Percentiles rank a stretch among this genome's conserved stretches.
These are phyloP conservation scores for Trissolcus brochymenae DNA, from an alignment of 2,888 invertebrate genomes.

Conservation along the genomic window DNA sequence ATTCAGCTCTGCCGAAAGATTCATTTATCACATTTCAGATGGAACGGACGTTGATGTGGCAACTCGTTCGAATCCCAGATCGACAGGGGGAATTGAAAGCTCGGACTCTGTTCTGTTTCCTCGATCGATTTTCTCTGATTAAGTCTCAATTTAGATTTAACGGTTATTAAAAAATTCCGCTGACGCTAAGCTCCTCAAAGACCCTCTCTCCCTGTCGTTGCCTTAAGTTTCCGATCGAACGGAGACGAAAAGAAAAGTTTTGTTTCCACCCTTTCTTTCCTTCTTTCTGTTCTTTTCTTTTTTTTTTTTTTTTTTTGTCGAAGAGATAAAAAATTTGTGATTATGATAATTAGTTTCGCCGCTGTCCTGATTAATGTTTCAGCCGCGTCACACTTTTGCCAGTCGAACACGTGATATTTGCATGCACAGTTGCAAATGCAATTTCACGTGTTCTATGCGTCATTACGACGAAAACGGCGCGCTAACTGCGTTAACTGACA, in stretches of 20 bases:
- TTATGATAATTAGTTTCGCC: background rate
- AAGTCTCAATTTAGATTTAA: constrained; percentile 21
- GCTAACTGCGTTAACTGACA: constrained; percentile 66
- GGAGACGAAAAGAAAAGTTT: background rate
- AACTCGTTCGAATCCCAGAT: background rate
- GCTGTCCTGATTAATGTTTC: constrained; percentile 20
- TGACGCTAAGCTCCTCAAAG: constrained; percentile 53
- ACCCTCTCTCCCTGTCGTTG: background rate
- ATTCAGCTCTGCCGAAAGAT: constrained; percentile 29
- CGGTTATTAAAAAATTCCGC: constrained; percentile 63
- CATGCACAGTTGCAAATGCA: constrained; percentile 64
- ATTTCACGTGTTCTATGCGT: constrained; percentile 68
- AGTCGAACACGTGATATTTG: constrained; percentile 38
- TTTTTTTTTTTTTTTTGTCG: too few species aligned
- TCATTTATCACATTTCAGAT: constrained; percentile 37
- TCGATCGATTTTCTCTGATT: constrained; percentile 20
- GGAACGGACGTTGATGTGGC: constrained; percentile 20
- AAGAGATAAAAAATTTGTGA: too few species aligned
- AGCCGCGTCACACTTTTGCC: constrained; percentile 17
- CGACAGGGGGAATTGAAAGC: constrained; percentile 24
- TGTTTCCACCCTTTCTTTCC: too few species aligned
- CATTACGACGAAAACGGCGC: constrained; percentile 71
- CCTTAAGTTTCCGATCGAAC: background rate
- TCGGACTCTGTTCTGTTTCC: constrained; percentile 21
- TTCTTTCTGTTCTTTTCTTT: too few species aligned